Conservation (phyloP, 2,888 invertebrate species). For the Lasioglossum vierecki region DNA sequence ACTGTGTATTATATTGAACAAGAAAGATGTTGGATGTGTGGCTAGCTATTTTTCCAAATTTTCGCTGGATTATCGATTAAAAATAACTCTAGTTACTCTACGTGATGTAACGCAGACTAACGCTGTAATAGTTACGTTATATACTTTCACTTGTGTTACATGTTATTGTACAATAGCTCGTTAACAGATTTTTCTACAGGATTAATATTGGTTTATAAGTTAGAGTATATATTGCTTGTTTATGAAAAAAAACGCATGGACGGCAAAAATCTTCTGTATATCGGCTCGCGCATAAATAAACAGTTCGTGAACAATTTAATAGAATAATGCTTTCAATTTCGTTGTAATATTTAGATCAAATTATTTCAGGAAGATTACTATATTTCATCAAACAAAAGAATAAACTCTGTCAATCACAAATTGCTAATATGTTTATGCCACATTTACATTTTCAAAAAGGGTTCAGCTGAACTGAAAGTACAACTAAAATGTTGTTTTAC, state of each 20-base stretch:
- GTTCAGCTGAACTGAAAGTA: not conserved
- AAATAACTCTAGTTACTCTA: constrained; percentile 15
- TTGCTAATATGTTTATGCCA: not conserved
- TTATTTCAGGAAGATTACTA: not conserved
- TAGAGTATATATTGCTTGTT: constrained; percentile 32
- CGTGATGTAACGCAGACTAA: constrained; percentile 2
- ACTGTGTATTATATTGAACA: not conserved
- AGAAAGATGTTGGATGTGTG: not conserved
- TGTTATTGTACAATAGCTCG: constrained; percentile 55
- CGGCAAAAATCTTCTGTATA: constrained; percentile 46
- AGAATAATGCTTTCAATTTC: not conserved
- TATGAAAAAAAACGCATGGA: constrained; percentile 44
- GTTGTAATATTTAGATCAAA: not conserved
- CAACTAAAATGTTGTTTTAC: not conserved
- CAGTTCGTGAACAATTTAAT: not conserved
- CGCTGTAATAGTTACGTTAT: constrained; percentile 18
- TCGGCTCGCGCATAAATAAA: constrained; percentile 16
- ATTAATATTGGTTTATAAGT: constrained; percentile 47
- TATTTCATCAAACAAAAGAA: not conserved
- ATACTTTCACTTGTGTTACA: constrained; percentile 31
- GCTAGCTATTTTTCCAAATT: not conserved
- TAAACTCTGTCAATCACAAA: not conserved
- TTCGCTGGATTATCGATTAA: not conserved
- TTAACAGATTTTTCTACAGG: constrained; percentile 41
- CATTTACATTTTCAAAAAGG: not conserved